These are phyloP conservation scores for Carassius carassius DNA, from an alignment of 2,113 vertebrate species.

Conservation along the genomic window DNA sequence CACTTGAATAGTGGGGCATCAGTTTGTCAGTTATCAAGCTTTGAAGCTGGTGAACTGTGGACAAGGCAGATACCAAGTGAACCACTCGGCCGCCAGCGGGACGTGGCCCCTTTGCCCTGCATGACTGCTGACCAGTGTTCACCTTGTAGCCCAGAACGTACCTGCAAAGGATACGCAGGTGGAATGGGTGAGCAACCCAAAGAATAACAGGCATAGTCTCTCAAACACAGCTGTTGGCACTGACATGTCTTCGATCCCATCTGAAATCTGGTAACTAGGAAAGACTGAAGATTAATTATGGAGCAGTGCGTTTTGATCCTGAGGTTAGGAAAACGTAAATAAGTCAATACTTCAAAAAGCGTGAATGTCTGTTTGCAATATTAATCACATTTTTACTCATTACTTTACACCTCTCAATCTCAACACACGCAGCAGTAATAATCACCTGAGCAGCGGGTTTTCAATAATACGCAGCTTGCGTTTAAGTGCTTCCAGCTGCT, in stretches of 20 bases:
- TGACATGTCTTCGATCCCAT: not conserved
- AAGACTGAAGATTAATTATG: slow-evolving; percentile 15
- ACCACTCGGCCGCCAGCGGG: slow-evolving; percentile 72
- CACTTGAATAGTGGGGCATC: slow-evolving; percentile 71
- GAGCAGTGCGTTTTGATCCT: not conserved
- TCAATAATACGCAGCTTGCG: slow-evolving; percentile 92
- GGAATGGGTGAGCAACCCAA: not conserved
- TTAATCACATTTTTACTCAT: slow-evolving; percentile 23
- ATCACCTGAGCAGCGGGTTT: slow-evolving; percentile 88
- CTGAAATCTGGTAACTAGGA: not conserved
- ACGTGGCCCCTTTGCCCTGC: slow-evolving; percentile 80
- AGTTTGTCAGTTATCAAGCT: slow-evolving; percentile 83
- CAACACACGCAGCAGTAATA: not conserved
- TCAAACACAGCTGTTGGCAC: slow-evolving; percentile 27
- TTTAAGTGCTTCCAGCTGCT: slow-evolving; percentile 85
- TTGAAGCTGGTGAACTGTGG: slow-evolving; percentile 77
- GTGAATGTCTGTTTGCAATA: not conserved
- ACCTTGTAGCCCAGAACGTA: slow-evolving; percentile 90
- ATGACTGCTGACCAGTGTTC: slow-evolving; percentile 75
- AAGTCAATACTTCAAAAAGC: slow-evolving; percentile 12
- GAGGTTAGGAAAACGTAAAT: not conserved
- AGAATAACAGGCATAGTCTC: not conserved
- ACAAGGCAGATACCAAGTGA: slow-evolving; percentile 82
- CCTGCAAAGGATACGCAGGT: slow-evolving; percentile 64
- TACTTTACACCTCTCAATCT: not conserved